Evolutionary conservation across 2,888 invertebrate species (phyloP), one percentile per base, ranked within the genome.

Genomic region (Siphonodentalium dalli): DNA sequence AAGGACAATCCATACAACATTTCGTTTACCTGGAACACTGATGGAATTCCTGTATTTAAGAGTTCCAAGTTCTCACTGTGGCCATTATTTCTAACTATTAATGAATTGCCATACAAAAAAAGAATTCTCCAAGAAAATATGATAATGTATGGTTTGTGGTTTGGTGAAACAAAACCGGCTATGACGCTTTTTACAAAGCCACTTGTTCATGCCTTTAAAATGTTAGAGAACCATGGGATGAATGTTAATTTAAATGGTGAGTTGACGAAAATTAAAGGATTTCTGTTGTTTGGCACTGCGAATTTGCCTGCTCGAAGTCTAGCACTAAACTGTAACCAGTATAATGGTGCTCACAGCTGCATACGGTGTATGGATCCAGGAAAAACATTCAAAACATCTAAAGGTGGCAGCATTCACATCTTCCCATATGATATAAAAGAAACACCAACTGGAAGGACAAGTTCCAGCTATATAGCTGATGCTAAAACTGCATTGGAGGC

Each of bases 261-360:
- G 29, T 15, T 21, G 38, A 23, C 35, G 11, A 15, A 11, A n/a
- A 18, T 21, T 27, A 48, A 48, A 33, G 38, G 28, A 13, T 38
- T 44, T 41, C 9, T 63, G 9, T 35, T 61, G 4, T 47, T 59
- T 46, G 58, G 52, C 23, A 57, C 64, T 31, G 64, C 64, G 15
- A 61, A 64, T 31, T 42, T 64, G 21, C 61, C 64, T 24, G 64
- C 64, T n/a, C 53, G 38, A 37, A 54, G 61, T 34, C 6, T 61
- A 15, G 38, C 57, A 8, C 26, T 47, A 29, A 61, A 64, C 26
- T 37, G 27, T 9, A 52, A 33, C 9, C 64, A 64, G 26, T 64
- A 59, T 28, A 61, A 61, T 57, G 59, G 64, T 4, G 13, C 29
- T 31, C 53, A 41, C 46, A 48, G 58, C 33, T 64, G 61, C 39